A percentile compares a stretch with the other conserved stretches of the same genome.
phyloP scores from a whole-genome alignment of 92 coral and sea anemone species.

The Blastomussa wellsi region DNA sequence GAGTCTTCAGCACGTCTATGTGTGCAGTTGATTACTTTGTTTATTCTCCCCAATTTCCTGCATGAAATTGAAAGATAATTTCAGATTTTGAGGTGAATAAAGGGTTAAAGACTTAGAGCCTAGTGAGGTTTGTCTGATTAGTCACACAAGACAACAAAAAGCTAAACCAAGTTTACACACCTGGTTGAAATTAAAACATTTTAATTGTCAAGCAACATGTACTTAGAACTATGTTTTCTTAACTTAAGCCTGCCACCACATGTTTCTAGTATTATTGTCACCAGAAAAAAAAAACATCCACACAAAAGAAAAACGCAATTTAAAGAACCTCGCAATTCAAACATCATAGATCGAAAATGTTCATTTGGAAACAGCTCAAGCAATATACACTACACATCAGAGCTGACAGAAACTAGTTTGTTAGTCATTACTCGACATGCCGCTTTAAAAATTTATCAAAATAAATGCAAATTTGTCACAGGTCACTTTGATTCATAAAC shows the following conservation, averaged over 20 bases:
- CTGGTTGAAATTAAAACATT: constrained; percentile 14
- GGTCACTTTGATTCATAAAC: constrained; percentile 28
- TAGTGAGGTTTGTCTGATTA: not conserved
- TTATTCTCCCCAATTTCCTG: not conserved
- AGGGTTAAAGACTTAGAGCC: not conserved
- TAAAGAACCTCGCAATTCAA: not conserved
- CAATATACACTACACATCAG: not conserved
- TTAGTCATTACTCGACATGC: constrained; percentile 13
- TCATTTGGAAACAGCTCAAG: not conserved
- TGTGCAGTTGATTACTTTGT: not conserved
- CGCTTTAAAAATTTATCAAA: constrained; percentile 40
- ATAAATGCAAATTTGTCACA: constrained; percentile 42
- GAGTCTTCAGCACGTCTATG: not conserved
- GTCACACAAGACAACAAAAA: constrained; percentile 3
- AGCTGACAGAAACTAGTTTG: not conserved
- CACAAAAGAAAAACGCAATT: not conserved
- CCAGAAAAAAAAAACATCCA: not conserved
- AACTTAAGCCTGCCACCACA: constrained; percentile 27
- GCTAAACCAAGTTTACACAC: constrained; percentile 26
- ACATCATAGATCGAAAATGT: not conserved
- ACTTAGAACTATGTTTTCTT: not conserved
- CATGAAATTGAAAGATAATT: not conserved
- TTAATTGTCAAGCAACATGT: not conserved
- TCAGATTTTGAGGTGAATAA: not conserved
- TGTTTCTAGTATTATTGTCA: constrained; percentile 2